Evolutionary conservation across 2,797 vertebrate species (phyloP).

Genomic region (Pseudomugil gertrudae): DNA sequence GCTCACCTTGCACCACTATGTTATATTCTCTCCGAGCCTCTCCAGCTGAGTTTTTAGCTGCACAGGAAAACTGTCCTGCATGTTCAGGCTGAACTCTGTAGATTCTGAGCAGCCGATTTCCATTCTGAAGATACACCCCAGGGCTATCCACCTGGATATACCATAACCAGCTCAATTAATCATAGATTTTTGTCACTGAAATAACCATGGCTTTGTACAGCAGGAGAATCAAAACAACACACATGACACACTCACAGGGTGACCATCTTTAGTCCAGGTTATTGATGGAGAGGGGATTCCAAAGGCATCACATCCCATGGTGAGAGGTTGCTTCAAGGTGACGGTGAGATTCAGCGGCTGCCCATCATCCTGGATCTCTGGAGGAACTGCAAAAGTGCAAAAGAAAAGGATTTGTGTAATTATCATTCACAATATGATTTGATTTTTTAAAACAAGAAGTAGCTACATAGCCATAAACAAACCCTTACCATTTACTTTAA

Average conservation of each 20-base stretch:
- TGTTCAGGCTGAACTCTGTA: conserved; percentile 83
- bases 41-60: conserved; percentile 84
- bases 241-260: conserved; percentile 74
- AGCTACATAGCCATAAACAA: neutral
- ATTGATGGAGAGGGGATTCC: conserved; percentile 85
- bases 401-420: conserved; percentile 9
- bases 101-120: conserved; percentile 82
- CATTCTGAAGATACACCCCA: conserved; percentile 80
- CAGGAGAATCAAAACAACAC: conserved; percentile 30
- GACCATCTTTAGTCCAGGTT: conserved; percentile 87
- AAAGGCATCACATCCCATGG: conserved; percentile 84
- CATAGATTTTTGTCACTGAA: neutral
- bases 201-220: conserved; percentile 65
- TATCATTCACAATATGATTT: neutral
- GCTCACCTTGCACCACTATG: conserved; percentile 87
- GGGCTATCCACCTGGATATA: conserved; percentile 69
- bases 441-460: neutral
- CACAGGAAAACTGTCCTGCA: conserved; percentile 85
- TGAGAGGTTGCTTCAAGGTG: conserved; percentile 85
- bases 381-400: conserved; percentile 79
- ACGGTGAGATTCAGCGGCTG: conserved; percentile 82
- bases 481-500: conserved; percentile 86
- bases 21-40: conserved; percentile 75
- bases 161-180: conserved; percentile 17
- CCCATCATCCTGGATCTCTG: conserved; percentile 84